Percentiles rank a stretch among this genome's conserved stretches.
These are phyloP conservation scores for Huso huso DNA, from an alignment of 2,797 vertebrate genomes.

Conservation along the genomic window DNA sequence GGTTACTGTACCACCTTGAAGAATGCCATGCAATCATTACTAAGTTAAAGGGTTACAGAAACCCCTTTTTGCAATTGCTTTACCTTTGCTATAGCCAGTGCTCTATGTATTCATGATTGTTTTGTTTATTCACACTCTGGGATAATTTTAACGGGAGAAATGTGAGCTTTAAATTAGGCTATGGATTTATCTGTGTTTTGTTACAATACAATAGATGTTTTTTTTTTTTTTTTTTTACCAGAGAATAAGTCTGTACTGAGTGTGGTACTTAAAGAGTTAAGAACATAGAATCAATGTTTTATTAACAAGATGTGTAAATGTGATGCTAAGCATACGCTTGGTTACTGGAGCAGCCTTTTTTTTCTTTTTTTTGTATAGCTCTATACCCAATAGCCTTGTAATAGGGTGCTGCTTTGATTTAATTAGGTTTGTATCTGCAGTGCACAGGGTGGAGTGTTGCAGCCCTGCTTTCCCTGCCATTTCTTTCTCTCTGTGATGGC, in stretches of 20 bases:
- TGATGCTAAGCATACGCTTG: background rate
- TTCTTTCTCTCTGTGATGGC: background rate
- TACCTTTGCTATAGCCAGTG: too few species aligned
- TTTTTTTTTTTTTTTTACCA: too few species aligned
- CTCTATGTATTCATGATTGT: too few species aligned
- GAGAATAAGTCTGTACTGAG: background rate
- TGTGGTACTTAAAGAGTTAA: background rate
- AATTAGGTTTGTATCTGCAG: constrained; percentile 2
- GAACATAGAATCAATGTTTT: background rate
- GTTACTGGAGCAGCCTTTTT: background rate
- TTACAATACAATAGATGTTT: too few species aligned
- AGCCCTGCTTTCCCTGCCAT: background rate
- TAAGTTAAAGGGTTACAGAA: too few species aligned
- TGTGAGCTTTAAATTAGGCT: too few species aligned
- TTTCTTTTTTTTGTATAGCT: background rate
- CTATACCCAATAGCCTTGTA: background rate
- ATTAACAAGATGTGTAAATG: background rate
- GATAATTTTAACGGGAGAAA: too few species aligned
- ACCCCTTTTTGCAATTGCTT: too few species aligned
- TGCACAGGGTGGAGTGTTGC: background rate
- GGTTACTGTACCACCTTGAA: too few species aligned
- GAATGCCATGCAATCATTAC: too few species aligned
- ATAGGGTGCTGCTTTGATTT: constrained; percentile 5
- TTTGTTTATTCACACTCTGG: too few species aligned
- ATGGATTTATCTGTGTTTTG: too few species aligned